These are phyloP conservation scores for Orthosia gracilis DNA, from an alignment of 2,888 invertebrate species.

Conservation along the genomic window DNA sequence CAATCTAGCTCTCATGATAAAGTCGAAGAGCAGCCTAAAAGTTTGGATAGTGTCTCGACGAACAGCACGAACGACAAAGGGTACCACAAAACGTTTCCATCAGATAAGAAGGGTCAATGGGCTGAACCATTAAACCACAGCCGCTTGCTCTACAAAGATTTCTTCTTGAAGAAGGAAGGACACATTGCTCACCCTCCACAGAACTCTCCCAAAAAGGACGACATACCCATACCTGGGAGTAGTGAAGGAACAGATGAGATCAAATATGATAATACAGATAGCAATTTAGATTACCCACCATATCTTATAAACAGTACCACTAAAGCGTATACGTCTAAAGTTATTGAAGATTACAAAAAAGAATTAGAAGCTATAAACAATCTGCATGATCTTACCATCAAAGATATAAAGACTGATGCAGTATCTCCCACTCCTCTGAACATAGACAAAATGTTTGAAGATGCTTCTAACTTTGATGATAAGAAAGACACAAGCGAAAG, in stretches of 20 bases:
- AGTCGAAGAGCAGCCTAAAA: constrained; percentile 81
- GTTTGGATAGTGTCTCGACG: constrained; percentile 81
- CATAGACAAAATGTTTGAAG: constrained; percentile 87
- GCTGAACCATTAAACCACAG: constrained; percentile 86
- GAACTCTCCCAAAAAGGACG: constrained; percentile 81
- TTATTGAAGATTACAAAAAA: constrained; percentile 89
- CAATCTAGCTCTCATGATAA: constrained; percentile 75
- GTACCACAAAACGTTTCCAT: constrained; percentile 74
- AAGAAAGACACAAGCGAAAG: constrained; percentile 72
- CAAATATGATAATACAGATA: constrained; percentile 71
- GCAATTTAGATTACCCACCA: constrained; percentile 82
- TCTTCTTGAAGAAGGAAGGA: constrained; percentile 86
- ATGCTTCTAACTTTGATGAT: constrained; percentile 74
- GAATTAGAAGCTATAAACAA: constrained; percentile 89
- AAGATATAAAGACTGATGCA: constrained; percentile 87
- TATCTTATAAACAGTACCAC: constrained; percentile 87
- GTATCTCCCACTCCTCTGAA: constrained; percentile 86
- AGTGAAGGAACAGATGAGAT: constrained; percentile 67
- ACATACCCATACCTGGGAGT: constrained; percentile 65
- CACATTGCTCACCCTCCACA: constrained; percentile 83
- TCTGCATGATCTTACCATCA: constrained; percentile 86
- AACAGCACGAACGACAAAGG: constrained; percentile 76
- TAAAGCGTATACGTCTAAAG: constrained; percentile 89
- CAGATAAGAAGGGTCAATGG: constrained; percentile 77
- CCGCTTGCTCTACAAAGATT: constrained; percentile 87